These are phyloP conservation scores for Tiliqua scincoides DNA, from an alignment of 2,113 vertebrate genomes.

Conservation along the genomic window DNA sequence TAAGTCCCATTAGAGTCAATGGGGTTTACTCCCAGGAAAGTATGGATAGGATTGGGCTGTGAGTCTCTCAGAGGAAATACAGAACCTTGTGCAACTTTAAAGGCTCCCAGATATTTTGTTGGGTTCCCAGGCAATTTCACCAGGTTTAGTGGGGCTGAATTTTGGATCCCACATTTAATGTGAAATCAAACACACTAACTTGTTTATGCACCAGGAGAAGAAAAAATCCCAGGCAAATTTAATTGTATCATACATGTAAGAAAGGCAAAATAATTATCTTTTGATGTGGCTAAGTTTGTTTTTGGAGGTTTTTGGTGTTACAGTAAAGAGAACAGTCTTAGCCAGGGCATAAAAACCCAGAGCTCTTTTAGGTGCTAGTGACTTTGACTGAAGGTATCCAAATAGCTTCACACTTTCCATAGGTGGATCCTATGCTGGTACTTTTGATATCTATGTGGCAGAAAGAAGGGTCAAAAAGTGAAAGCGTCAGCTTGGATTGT, in stretches of 20 bases:
- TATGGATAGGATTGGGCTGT: no score
- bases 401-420: neutral
- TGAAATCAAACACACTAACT: constrained; percentile 1
- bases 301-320: neutral
- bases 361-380: neutral
- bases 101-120: neutral
- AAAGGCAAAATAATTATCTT: neutral
- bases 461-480: no score
- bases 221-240: neutral
- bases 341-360: neutral
- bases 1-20: no score
- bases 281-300: neutral
- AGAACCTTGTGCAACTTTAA: neutral
- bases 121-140: neutral
- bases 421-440: neutral
- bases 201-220: neutral
- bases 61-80: neutral
- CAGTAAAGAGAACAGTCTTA: neutral
- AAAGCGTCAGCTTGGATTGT: neutral
- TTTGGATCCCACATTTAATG: neutral
- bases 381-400: neutral
- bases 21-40: no score
- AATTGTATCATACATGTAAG: neutral
- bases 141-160: constrained; percentile 6
- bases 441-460: neutral